Percentiles rank a stretch among this genome's conserved stretches.
Evolutionary conservation across 2,888 invertebrate species (phyloP).

Genomic region (Hypena proboscidalis): DNA sequence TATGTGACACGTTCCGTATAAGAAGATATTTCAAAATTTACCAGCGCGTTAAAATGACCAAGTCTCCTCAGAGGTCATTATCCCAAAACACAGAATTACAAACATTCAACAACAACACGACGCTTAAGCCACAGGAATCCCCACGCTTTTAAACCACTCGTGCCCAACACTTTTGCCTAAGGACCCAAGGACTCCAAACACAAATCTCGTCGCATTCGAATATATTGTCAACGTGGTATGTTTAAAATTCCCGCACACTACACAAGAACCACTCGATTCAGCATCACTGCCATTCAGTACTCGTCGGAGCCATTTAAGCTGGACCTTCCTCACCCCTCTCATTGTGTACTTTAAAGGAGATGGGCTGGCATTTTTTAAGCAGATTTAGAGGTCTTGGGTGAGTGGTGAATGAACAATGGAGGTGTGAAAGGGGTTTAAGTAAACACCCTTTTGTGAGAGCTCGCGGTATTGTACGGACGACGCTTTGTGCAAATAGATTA

Average conservation of each 20-base stretch:
- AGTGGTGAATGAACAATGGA: slow-evolving; percentile 71
- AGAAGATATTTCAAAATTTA: too few species aligned
- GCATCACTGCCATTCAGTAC: slow-evolving; percentile 67
- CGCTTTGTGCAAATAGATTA: slow-evolving; percentile 81
- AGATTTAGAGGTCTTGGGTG: slow-evolving; percentile 46
- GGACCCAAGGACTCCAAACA: slow-evolving; percentile 38
- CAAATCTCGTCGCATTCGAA: slow-evolving; percentile 46
- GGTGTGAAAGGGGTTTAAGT: slow-evolving; percentile 83
- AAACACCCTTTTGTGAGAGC: slow-evolving; percentile 81
- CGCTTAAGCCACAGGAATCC: slow-evolving; percentile 28
- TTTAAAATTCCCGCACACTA: slow-evolving; percentile 69
- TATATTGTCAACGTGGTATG: slow-evolving; percentile 57
- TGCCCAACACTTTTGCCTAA: slow-evolving; percentile 34
- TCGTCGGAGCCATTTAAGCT: slow-evolving; percentile 43
- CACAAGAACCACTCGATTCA: slow-evolving; percentile 67
- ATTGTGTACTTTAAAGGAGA: slow-evolving; percentile 21
- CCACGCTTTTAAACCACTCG: slow-evolving; percentile 39
- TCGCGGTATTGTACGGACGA: slow-evolving; percentile 69
- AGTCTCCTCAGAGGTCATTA: background rate
- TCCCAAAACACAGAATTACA: background rate
- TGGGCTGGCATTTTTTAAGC: slow-evolving; percentile 39
- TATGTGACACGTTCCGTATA: too few species aligned
- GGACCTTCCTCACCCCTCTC: slow-evolving; percentile 45
- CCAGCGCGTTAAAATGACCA: background rate
- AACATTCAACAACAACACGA: too few species aligned